Percentiles rank a stretch among this genome's conserved stretches.
These are phyloP conservation scores for Ennomos quercinarius DNA, from an alignment of 2,888 invertebrate species.

Conservation along the genomic window DNA sequence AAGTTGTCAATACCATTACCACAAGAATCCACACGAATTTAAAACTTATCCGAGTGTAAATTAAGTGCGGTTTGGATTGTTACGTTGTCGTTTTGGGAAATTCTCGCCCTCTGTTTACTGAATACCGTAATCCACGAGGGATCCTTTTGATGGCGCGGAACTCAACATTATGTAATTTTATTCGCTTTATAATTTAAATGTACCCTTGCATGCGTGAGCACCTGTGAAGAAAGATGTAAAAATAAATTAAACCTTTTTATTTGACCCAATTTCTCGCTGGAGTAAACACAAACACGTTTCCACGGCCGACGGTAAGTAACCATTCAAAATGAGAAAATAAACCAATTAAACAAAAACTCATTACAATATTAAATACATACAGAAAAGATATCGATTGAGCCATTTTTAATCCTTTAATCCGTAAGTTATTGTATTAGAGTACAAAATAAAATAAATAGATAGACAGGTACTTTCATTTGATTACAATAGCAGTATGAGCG, in stretches of 20 bases:
- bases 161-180: constrained; percentile 31
- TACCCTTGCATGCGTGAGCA: constrained; percentile 2
- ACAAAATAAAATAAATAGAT: background rate
- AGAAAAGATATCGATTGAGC: background rate
- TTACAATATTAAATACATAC: too few relatives aligned
- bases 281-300: too few relatives aligned
- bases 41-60: constrained; percentile 31
- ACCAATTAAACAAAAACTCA: too few relatives aligned
- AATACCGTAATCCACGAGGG: constrained; percentile 44
- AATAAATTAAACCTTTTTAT: too few relatives aligned
- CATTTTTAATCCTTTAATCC: too few relatives aligned
- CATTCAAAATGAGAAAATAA: too few relatives aligned
- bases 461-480: background rate
- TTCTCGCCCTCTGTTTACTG: constrained; percentile 58
- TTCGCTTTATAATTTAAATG: constrained; percentile 28
- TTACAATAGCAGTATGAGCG: constrained; percentile 9
- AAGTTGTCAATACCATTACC: constrained; percentile 62
- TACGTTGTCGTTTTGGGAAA: background rate
- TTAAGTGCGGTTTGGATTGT: constrained; percentile 24
- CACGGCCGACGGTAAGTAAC: too few relatives aligned
- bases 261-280: too few relatives aligned
- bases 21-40: constrained; percentile 33
- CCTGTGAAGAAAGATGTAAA: background rate
- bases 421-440: too few relatives aligned
- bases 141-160: constrained; percentile 30